Percentiles rank a stretch among this genome's conserved stretches.
Conservation (phyloP, 2,888 invertebrate genomes). For the Pristionchus mayeri region DNA sequence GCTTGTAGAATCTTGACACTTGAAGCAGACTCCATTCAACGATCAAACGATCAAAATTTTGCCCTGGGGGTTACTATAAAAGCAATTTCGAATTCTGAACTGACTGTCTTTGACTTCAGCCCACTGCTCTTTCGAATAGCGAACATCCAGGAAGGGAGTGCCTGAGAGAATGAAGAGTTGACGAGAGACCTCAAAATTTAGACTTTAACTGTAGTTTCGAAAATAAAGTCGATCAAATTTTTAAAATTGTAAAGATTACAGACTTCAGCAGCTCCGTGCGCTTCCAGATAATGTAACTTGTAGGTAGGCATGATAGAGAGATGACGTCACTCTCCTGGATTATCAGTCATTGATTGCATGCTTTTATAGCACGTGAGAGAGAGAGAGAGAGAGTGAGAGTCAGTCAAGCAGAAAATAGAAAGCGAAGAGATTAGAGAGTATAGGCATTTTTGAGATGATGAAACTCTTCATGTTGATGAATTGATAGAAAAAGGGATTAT, state of each 20-base stretch:
- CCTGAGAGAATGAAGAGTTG: conserved; percentile 14
- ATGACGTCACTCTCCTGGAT: neutral
- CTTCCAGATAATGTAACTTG: conserved; percentile 14
- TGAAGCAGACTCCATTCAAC: too few relatives aligned
- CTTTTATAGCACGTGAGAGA: neutral
- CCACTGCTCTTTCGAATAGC: conserved; percentile 1
- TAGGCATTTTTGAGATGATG: too few relatives aligned
- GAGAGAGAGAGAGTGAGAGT: neutral
- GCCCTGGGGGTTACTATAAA: too few relatives aligned
- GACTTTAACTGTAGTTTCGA: neutral
- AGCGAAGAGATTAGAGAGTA: neutral
- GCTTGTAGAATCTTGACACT: too few relatives aligned
- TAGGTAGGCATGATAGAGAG: conserved; percentile 3
- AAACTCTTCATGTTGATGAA: too few relatives aligned
- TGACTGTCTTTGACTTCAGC: neutral
- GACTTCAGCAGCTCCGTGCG: conserved; percentile 10
- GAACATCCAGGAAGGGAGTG: conserved; percentile 3
- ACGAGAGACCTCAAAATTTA: neutral
- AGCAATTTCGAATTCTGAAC: too few relatives aligned
- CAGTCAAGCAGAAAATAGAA: neutral
- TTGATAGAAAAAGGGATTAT: too few relatives aligned
- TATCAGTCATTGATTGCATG: neutral
- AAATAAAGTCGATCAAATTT: too few relatives aligned
- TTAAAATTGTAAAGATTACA: neutral
- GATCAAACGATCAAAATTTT: too few relatives aligned